Base-by-base conservation (phyloP, 2,888 invertebrate species). In the Ophonus ardosiacus region DNA sequence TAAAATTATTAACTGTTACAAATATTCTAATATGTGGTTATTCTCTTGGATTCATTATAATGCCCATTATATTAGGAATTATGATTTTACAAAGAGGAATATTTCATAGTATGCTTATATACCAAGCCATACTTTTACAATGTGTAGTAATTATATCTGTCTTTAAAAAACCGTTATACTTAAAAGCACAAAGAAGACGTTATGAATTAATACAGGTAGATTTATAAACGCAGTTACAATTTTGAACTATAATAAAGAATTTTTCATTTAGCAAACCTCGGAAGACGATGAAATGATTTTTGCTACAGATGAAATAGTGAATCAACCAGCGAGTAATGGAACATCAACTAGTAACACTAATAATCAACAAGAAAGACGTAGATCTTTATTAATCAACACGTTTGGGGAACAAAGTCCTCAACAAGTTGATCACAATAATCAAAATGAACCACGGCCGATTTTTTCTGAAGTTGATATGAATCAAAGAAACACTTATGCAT, bases 111-210 rank as follows among this genome's bases (percentile, higher is more conserved):
- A 91, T 94, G 13, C 91, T 93, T 90, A 92, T 94, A 87, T 94
- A 93, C 87, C 93, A 93, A 85, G 93, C 93, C 0, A 90, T 94
- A 17, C 89, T 94, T 13, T 92, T 94, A 91, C 93, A 94, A 88
- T 93, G 93, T 87, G 92, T 93, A 86, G 82, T 94, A 6, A 91
- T 93, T 87, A 89, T 93, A 81, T 92, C 93, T 0, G 90, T 92
- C 0, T 93, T 93, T 86, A 92, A 92, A 15, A 91, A 94, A 83
- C 94, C 94, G 0, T 88, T 92, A 59, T 94, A 94, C 86, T 86
- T 91, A 79, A 91, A 91, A 86, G 88, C 89, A 7, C 88, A 88
- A 61, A 87, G 87, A 79, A 87, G 86, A 51, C 87, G 87, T 21
- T 90, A 90, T 81, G 88, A 90, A 83, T 88, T 90, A 81, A 87